These are phyloP conservation scores for Circaetus cinerascens DNA, from an alignment of 2,113 vertebrate genomes.

Conservation along the genomic window DNA sequence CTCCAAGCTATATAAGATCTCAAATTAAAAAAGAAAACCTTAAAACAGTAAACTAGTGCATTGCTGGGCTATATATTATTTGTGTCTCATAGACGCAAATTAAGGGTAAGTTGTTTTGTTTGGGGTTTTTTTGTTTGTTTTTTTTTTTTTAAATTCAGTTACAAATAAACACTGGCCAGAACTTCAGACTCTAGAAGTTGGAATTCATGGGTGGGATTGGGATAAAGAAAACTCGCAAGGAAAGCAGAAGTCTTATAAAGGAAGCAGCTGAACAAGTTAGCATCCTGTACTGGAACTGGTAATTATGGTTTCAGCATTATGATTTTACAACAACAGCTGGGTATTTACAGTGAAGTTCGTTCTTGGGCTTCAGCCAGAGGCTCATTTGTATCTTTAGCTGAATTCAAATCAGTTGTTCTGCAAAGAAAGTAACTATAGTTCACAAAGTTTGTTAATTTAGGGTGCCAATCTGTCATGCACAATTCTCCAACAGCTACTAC, in stretches of 20 bases:
- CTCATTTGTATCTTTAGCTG: neutral
- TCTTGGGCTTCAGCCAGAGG: neutral
- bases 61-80: neutral
- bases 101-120: neutral
- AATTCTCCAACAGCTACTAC: neutral
- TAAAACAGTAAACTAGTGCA: neutral
- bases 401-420: neutral
- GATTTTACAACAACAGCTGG: neutral
- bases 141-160: neutral
- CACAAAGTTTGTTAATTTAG: neutral
- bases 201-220: neutral
- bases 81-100: neutral
- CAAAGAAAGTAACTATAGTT: neutral
- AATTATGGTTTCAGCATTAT: neutral
- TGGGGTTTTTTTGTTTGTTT: neutral
- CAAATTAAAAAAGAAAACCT: neutral
- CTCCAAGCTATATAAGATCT: neutral
- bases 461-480: neutral
- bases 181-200: neutral
- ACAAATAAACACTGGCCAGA: neutral
- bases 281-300: neutral
- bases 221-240: neutral
- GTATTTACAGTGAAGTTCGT: neutral
- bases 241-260: neutral
- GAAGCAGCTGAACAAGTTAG: neutral